Evolutionary conservation across 2,113 vertebrate genomes (phyloP), one percentile per base, ranked within the genome.

Genomic region (Nothobranchius furzeri): DNA sequence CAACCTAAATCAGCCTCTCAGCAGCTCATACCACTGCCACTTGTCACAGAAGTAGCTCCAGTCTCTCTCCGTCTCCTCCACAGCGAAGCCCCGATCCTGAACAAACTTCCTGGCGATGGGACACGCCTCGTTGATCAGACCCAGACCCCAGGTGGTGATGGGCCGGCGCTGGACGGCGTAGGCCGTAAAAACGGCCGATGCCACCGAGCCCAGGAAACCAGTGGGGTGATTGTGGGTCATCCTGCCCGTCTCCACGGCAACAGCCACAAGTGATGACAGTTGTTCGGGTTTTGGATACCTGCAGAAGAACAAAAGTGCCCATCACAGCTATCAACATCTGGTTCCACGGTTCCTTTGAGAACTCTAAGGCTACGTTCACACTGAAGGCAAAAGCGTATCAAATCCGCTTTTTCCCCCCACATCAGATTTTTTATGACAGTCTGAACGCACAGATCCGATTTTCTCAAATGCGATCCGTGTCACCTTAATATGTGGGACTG

Each of bases 151-250:
- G 1, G 73, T 89, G 1, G 79, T 86, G 66, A 94, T 74, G 11
- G 94, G 93, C 59, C 91, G 80, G 17, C 84, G 89, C 84, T 93
- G 94, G 30, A 88, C 80, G 2, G 94, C 92, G 3, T 93, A 94
- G 0, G 93, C 60, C 0, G 92, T 85, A 49, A 95, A 95, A 24
- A 94, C 90, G 0, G 94, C 93, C 0, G 94, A 85, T 0, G 93
- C 92, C 4, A 95, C 84, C 0, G 91, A 90, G 2, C 94, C 94
- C 3, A 95, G 88, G 60, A 92, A 94, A 59, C 94, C 94, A 0
- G 92, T 95, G 40, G 94, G 94, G 81, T 95, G 94, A 76, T 93
- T 91, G 36, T 95, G 94, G 36, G 94, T 95, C 94, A 95, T 95
- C 70, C 93, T 90, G 52, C 93, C 94, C 0, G 92, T 94, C 82